phyloP scores from a whole-genome alignment of 2,888 invertebrate species.

The Frankliniella fusca region DNA sequence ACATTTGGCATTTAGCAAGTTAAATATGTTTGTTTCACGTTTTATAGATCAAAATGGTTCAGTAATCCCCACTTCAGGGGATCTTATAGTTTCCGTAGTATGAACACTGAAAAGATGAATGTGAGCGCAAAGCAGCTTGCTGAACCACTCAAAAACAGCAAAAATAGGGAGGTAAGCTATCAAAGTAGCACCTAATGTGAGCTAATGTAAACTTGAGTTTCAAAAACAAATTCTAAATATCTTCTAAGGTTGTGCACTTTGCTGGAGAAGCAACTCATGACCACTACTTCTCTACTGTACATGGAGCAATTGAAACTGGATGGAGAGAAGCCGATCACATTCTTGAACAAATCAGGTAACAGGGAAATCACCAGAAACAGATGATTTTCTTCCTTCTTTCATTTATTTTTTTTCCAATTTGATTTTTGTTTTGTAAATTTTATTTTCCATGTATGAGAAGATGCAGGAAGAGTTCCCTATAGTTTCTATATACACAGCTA shows the following conservation, averaged over 20 bases:
- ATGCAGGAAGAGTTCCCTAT: too few species aligned
- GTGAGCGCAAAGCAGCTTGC: constrained; percentile 55
- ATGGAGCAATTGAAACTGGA: constrained; percentile 56
- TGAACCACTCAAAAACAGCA: constrained; percentile 53
- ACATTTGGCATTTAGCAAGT: neutral
- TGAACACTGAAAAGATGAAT: constrained; percentile 52
- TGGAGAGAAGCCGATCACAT: constrained; percentile 53
- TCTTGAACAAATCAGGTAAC: constrained; percentile 37
- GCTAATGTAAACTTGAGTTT: neutral
- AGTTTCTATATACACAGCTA: too few species aligned
- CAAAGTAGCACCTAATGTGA: neutral
- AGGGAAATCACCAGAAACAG: neutral
- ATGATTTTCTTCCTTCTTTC: neutral
- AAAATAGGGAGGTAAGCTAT: constrained; percentile 41
- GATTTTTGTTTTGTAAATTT: neutral
- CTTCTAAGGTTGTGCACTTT: constrained; percentile 51
- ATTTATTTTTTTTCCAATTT: neutral
- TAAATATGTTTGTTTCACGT: constrained; percentile 10
- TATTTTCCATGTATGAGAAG: neutral
- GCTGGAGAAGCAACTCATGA: constrained; percentile 58
- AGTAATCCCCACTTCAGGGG: constrained; percentile 66
- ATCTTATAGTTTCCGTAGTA: constrained; percentile 62
- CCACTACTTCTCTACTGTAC: constrained; percentile 53
- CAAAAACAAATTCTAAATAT: neutral
- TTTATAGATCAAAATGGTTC: constrained; percentile 64